phyloP scores from a whole-genome alignment of 2,888 invertebrate species.

The Phyto melanocephala region DNA sequence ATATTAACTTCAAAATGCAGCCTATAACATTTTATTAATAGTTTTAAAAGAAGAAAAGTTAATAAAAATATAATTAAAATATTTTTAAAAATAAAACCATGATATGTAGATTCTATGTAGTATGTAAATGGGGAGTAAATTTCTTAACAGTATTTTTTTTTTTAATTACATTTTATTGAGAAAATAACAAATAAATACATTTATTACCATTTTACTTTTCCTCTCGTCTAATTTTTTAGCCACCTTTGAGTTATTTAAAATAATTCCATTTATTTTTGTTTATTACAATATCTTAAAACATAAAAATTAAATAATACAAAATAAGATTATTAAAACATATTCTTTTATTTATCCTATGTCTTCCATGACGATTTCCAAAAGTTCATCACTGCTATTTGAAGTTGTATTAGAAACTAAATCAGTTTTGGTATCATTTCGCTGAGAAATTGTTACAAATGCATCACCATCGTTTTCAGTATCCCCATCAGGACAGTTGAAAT shows the following conservation, averaged over 20 bases:
- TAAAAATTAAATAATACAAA: background rate
- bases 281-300: constrained; percentile 30
- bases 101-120: too few relatives aligned
- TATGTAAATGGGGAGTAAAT: too few relatives aligned
- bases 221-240: too few relatives aligned
- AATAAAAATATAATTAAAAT: constrained; percentile 18
- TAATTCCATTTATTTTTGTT: background rate
- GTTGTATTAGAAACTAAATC: background rate
- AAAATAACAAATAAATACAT: too few relatives aligned
- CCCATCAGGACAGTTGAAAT: background rate
- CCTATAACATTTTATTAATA: constrained; percentile 38
- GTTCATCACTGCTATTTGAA: constrained; percentile 11
- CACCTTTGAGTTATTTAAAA: too few relatives aligned
- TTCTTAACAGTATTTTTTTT: too few relatives aligned
- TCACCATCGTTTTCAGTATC: background rate
- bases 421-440: background rate
- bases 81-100: background rate
- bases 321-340: background rate
- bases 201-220: too few relatives aligned
- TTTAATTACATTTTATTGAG: too few relatives aligned
- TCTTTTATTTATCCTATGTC: constrained; percentile 28
- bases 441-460: background rate
- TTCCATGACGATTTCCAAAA: constrained; percentile 46
- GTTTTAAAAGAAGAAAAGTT: constrained; percentile 29
- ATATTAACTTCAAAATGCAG: constrained; percentile 53